A percentile compares a stretch with the other conserved stretches of the same genome.
phyloP scores from a whole-genome alignment of 2,797 vertebrate species.

The Cyprinella venusta region DNA sequence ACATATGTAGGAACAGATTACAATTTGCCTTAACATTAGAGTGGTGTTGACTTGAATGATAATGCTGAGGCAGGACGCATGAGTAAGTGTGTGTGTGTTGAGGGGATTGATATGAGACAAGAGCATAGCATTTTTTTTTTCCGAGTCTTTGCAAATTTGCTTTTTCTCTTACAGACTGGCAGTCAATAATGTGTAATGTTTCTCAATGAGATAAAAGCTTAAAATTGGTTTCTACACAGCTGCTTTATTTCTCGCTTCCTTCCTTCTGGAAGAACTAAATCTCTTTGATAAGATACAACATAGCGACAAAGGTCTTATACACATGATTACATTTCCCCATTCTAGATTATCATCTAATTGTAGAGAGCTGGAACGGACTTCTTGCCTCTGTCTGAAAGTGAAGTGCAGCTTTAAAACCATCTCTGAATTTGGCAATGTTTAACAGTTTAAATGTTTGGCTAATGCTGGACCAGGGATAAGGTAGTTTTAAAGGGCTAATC shows the following conservation, averaged over 20 bases:
- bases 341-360: constrained; percentile 4
- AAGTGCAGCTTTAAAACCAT: constrained; percentile 6
- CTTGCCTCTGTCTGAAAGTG: constrained; percentile 12
- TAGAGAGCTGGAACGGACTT: background rate
- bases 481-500: constrained; percentile 28
- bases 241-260: constrained; percentile 59
- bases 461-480: constrained; percentile 19
- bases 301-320: background rate
- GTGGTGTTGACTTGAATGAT: constrained; percentile 59
- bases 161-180: background rate
- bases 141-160: constrained; percentile 14
- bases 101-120: constrained; percentile 39
- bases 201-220: constrained; percentile 72
- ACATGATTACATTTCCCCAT: constrained; percentile 5
- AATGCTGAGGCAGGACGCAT: constrained; percentile 30
- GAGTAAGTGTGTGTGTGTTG: constrained; percentile 1
- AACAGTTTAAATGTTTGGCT: constrained; percentile 11
- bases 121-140: background rate
- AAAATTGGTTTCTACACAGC: constrained; percentile 74
- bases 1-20: constrained; percentile 63
- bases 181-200: constrained; percentile 68
- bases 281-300: constrained; percentile 6
- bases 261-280: constrained; percentile 11
- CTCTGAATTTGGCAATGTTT: constrained; percentile 14
- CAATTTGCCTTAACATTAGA: constrained; percentile 62